Conservation (phyloP, 2,113 vertebrate genomes). For the Campylomormyrus tamandua region DNA sequence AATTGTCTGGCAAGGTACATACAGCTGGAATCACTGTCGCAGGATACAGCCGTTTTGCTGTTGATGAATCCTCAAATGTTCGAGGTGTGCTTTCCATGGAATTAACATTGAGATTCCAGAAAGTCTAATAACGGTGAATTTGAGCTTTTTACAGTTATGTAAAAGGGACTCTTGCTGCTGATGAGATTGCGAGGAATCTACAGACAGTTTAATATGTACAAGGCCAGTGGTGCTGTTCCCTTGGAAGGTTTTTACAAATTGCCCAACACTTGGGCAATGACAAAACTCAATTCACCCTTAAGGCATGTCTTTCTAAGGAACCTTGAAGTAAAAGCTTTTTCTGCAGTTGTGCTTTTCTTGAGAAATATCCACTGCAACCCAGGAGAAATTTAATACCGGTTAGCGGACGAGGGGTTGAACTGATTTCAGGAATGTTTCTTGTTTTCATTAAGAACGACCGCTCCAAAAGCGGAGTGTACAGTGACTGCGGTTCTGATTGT, state of each 20-base stretch:
- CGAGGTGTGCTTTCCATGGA: background rate
- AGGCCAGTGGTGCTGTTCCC: background rate
- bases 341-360: background rate
- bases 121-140: background rate
- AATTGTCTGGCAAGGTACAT: slow-evolving; percentile 86
- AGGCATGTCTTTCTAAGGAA: background rate
- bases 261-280: background rate
- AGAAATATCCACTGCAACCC: background rate
- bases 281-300: background rate
- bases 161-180: background rate
- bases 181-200: background rate
- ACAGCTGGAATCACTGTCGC: background rate
- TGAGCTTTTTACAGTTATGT: background rate
- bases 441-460: background rate
- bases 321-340: background rate
- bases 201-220: background rate
- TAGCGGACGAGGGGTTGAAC: background rate
- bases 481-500: background rate
- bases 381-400: background rate
- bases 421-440: slow-evolving; percentile 4
- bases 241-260: background rate
- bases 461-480: background rate
- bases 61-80: background rate
- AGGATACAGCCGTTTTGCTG: background rate
- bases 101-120: background rate